phyloP scores from a whole-genome alignment of 2,888 invertebrate species.

The Drosophila kokeensis region DNA sequence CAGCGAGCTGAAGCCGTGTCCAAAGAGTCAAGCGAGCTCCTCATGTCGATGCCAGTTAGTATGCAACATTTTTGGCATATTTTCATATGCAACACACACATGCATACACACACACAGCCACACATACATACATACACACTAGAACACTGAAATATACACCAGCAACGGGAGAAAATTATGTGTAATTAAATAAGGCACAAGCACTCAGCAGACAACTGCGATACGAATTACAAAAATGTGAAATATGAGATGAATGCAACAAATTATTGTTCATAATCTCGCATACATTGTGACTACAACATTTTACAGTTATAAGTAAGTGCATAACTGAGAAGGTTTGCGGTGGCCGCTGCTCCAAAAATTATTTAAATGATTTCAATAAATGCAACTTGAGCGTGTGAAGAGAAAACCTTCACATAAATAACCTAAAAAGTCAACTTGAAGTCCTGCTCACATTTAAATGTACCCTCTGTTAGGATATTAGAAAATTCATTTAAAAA shows the following conservation, averaged over 20 bases:
- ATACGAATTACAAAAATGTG: not conserved
- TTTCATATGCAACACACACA: constrained; percentile 36
- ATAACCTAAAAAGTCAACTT: not conserved
- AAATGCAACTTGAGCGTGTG: not conserved
- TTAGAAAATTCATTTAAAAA: not conserved
- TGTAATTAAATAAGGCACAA: constrained; percentile 63
- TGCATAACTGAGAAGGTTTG: constrained; percentile 24
- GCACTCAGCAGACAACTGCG: constrained; percentile 24
- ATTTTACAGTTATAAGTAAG: constrained; percentile 49
- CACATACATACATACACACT: constrained; percentile 2
- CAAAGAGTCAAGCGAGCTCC: constrained; percentile 50
- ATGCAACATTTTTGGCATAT: constrained; percentile 60
- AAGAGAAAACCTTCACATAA: not conserved
- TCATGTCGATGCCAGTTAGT: constrained; percentile 45
- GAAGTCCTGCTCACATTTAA: not conserved
- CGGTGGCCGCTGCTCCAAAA: not conserved
- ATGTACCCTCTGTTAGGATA: not conserved
- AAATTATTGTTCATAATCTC: constrained; percentile 38
- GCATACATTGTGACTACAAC: constrained; percentile 15
- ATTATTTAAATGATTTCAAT: not conserved
- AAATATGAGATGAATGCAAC: constrained; percentile 58
- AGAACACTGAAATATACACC: constrained; percentile 1
- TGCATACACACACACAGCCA: constrained; percentile 9
- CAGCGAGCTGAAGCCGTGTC: constrained; percentile 48
- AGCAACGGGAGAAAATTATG: constrained; percentile 52